phyloP scores from a whole-genome alignment of 2,888 invertebrate species.

The Automeris io region DNA sequence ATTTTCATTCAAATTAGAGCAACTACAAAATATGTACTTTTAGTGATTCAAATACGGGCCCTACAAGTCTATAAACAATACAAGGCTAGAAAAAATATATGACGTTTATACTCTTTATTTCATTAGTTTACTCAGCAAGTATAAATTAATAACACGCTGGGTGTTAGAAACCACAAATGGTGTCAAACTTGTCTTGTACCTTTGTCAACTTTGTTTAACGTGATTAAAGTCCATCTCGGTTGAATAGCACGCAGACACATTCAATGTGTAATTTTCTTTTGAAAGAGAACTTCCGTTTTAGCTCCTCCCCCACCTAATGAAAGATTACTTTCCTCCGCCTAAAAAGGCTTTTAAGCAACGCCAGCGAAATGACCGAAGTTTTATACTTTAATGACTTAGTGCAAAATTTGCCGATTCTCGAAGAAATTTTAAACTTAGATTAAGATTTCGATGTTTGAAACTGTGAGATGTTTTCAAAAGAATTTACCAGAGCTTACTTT shows the following conservation, averaged over 20 bases:
- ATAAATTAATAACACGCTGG: too few relatives aligned
- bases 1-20: too few relatives aligned
- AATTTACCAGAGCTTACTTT: constrained; percentile 51
- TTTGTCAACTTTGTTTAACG: constrained; percentile 10
- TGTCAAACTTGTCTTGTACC: constrained; percentile 6
- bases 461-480: constrained; percentile 62
- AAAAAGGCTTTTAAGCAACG: constrained; percentile 77
- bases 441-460: constrained; percentile 73
- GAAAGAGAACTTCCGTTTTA: constrained; percentile 76
- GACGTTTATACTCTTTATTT: too few relatives aligned
- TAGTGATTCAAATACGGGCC: too few relatives aligned
- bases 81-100: too few relatives aligned
- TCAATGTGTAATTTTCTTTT: constrained; percentile 75
- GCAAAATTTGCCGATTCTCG: constrained; percentile 74
- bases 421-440: constrained; percentile 77
- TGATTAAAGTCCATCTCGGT: constrained; percentile 75
- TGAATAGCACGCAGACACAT: constrained; percentile 58
- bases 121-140: too few relatives aligned
- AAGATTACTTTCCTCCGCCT: constrained; percentile 76
- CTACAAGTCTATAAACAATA: too few relatives aligned
- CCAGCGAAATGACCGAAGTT: constrained; percentile 75
- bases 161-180: constrained; percentile 1
- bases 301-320: constrained; percentile 73
- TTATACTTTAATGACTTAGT: constrained; percentile 78
- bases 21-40: too few relatives aligned